These are phyloP conservation scores for Clupea harengus DNA, from an alignment of 2,113 vertebrate genomes.

Conservation along the genomic window DNA sequence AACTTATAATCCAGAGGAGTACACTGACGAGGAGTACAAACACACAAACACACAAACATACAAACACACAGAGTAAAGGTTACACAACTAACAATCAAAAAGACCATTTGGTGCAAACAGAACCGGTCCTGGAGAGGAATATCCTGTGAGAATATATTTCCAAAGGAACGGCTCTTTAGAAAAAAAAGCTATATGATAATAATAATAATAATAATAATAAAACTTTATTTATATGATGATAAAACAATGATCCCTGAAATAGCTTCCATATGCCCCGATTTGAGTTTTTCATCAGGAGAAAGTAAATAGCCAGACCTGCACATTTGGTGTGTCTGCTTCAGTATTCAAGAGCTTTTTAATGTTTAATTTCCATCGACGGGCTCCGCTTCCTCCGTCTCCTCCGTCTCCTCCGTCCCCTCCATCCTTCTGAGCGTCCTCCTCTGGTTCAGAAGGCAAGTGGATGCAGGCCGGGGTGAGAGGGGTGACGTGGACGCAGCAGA, in stretches of 20 bases:
- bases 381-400: background rate
- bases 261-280: background rate
- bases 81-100: conserved; percentile 20
- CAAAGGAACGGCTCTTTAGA: background rate
- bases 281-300: background rate
- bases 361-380: background rate
- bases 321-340: background rate
- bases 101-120: background rate
- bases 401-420: too few species aligned
- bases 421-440: background rate
- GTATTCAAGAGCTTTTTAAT: background rate
- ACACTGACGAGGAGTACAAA: background rate
- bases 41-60: too few species aligned
- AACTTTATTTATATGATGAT: background rate
- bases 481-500: background rate
- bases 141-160: background rate
- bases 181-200: background rate
- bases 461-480: background rate
- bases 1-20: conserved; percentile 24
- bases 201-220: background rate
- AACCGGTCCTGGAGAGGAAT: background rate
- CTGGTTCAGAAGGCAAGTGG: background rate
- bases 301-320: background rate
- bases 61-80: background rate
- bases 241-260: background rate